Conservation (phyloP, 1,140 invertebrate species). For the Leptestheria dahalacensis region DNA sequence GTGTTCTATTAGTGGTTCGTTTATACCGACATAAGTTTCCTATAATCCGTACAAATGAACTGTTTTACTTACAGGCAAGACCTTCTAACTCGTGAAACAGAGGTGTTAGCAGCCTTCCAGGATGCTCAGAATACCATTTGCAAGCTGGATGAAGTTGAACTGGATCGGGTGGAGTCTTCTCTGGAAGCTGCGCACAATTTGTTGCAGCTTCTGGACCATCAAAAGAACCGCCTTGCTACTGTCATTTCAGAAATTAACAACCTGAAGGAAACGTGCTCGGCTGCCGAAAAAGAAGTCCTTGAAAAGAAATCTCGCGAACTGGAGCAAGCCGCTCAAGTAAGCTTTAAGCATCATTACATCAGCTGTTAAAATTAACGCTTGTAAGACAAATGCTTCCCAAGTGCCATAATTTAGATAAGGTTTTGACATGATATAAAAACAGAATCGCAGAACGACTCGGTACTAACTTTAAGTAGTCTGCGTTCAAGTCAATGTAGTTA, state of each 20-base stretch:
- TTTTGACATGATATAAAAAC: no score
- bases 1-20: no score
- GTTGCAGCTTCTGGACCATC: constrained; percentile 63
- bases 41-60: no score
- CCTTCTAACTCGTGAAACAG: constrained; percentile 60
- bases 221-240: constrained; percentile 49
- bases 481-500: no score
- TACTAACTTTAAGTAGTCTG: no score
- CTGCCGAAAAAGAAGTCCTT: constrained; percentile 52
- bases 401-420: no score
- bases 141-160: constrained; percentile 59
- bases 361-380: no score
- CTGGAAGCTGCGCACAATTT: constrained; percentile 61
- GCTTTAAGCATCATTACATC: no score
- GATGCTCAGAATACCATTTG: constrained; percentile 53
- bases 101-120: constrained; percentile 72
- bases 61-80: constrained; percentile 57
- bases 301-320: constrained; percentile 56
- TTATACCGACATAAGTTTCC: no score
- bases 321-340: background rate
- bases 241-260: constrained; percentile 70
- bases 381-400: no score
- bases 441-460: no score
- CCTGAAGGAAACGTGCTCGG: constrained; percentile 45
- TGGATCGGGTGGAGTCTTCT: constrained; percentile 58